Percentiles rank a stretch among this genome's conserved stretches.
Conservation (phyloP, 2,888 invertebrate species). For the Glyphotaelius pellucidus region DNA sequence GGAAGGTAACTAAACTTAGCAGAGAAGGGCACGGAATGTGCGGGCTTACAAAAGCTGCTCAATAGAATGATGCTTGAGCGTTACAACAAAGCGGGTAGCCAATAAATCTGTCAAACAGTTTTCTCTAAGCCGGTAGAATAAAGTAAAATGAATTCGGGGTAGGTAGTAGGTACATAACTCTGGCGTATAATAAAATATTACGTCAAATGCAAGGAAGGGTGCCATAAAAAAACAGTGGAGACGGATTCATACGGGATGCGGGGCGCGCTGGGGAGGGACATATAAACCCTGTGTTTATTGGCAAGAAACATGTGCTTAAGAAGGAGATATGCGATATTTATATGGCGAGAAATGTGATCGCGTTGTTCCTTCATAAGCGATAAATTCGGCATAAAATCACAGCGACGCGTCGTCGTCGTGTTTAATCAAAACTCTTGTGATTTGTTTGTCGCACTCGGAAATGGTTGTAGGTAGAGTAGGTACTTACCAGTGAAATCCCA, state of each 20-base stretch:
- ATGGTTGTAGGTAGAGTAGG: background rate
- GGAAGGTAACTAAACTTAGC: background rate
- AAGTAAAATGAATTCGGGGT: conserved; percentile 65
- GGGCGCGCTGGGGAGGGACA: conserved; percentile 34
- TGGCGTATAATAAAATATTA: conserved; percentile 64
- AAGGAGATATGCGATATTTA: conserved; percentile 60
- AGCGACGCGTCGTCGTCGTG: conserved; percentile 21
- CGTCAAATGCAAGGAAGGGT: conserved; percentile 66
- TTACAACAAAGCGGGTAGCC: conserved; percentile 65
- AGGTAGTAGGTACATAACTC: conserved; percentile 55
- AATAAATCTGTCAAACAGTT: conserved; percentile 66
- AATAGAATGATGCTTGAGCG: conserved; percentile 65
- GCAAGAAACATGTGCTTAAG: conserved; percentile 63
- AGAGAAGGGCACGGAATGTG: conserved; percentile 4
- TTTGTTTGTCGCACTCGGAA: conserved; percentile 5
- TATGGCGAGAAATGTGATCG: conserved; percentile 54
- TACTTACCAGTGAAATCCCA: background rate
- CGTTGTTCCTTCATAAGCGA: conserved; percentile 26
- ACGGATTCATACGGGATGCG: conserved; percentile 50
- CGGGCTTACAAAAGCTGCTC: conserved; percentile 58
- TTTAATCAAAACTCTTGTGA: conserved; percentile 33
- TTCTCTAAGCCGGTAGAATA: conserved; percentile 65
- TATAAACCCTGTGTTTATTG: conserved; percentile 65
- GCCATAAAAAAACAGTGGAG: conserved; percentile 62
- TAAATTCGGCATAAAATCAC: conserved; percentile 41